A percentile compares a stretch with the other conserved stretches of the same genome.
Evolutionary conservation across 2,888 invertebrate genomes (phyloP).

Genomic region (Dryomyza anilis): DNA sequence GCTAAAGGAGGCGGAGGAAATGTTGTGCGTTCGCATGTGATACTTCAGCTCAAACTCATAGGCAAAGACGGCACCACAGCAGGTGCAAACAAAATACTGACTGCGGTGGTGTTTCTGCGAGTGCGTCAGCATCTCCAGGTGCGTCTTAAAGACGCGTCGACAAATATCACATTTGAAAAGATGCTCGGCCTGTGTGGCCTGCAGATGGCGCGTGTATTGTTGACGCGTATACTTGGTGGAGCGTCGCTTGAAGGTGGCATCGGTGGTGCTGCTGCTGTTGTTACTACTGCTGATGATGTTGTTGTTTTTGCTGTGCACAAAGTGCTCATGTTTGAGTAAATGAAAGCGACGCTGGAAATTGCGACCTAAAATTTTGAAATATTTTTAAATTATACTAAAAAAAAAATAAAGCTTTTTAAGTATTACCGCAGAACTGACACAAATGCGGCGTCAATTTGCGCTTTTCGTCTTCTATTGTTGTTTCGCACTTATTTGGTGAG

Average conservation of each 20-base stretch:
- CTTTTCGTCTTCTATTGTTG: background rate
- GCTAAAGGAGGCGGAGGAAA: no score
- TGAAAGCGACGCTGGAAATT: constrained; percentile 28
- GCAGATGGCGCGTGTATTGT: constrained; percentile 14
- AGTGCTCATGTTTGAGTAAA: constrained; percentile 29
- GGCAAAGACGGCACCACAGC: constrained; percentile 22
- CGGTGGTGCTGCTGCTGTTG: constrained; percentile 1
- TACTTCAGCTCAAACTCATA: constrained; percentile 32
- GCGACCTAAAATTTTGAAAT: constrained; percentile 25
- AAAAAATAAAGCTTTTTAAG: background rate
- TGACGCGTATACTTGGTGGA: background rate
- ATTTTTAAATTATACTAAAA: background rate
- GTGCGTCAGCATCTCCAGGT: constrained; percentile 3
- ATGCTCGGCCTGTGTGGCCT: constrained; percentile 6
- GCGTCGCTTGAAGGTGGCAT: constrained; percentile 3
- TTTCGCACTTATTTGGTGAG: constrained; percentile 12
- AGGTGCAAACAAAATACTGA: constrained; percentile 26
- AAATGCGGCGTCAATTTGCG: constrained; percentile 21
- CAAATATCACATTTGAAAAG: constrained; percentile 9
- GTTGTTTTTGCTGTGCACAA: constrained; percentile 22
- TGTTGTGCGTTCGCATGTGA: constrained; percentile 31
- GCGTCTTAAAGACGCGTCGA: constrained; percentile 1
- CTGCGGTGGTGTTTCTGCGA: constrained; percentile 3
- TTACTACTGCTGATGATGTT: no score
- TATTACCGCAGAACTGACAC: constrained; percentile 31